Evolutionary conservation across 2,797 vertebrate genomes (phyloP).

Genomic region (Rhinichthys osculus): DNA sequence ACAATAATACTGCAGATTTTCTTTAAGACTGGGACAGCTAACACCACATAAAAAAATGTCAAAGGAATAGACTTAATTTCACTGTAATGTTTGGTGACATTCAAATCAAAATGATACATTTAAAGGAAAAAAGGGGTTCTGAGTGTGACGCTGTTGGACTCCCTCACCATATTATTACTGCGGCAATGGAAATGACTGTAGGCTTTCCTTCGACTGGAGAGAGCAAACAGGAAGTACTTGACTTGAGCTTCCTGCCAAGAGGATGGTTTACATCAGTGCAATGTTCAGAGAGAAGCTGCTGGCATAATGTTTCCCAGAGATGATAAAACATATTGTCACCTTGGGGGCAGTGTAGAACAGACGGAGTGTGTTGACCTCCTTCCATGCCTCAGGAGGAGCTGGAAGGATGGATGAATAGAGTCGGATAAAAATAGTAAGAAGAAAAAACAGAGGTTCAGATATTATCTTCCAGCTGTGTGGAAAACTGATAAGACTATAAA

Average conservation of each 20-base stretch:
- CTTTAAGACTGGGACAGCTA: not conserved
- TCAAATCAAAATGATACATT: not conserved
- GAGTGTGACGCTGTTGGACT: not conserved
- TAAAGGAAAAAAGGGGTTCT: not conserved
- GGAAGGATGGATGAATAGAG: slow-evolving; percentile 53
- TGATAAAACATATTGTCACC: slow-evolving; percentile 69
- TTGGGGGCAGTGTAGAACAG: slow-evolving; percentile 87
- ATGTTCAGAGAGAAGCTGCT: not conserved
- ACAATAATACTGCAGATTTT: not conserved
- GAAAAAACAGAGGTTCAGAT: not conserved
- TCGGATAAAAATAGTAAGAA: not conserved
- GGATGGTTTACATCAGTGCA: not conserved
- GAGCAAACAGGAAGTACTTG: slow-evolving; percentile 89
- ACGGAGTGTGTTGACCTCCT: slow-evolving; percentile 87
- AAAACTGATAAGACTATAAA: not conserved
- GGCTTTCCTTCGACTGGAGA: slow-evolving; percentile 87
- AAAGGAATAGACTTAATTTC: not conserved
- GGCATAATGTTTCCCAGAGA: not conserved
- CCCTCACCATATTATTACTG: slow-evolving; percentile 91
- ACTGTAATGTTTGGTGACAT: not conserved
- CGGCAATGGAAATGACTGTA: slow-evolving; percentile 93
- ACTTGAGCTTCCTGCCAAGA: slow-evolving; percentile 84
- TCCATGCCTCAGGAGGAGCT: slow-evolving; percentile 85
- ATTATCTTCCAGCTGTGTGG: not conserved
- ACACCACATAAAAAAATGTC: not conserved